Evolutionary conservation across 2,113 vertebrate genomes (phyloP), one percentile per base, ranked within the genome.

Genomic region (Chaetura pelagica): DNA sequence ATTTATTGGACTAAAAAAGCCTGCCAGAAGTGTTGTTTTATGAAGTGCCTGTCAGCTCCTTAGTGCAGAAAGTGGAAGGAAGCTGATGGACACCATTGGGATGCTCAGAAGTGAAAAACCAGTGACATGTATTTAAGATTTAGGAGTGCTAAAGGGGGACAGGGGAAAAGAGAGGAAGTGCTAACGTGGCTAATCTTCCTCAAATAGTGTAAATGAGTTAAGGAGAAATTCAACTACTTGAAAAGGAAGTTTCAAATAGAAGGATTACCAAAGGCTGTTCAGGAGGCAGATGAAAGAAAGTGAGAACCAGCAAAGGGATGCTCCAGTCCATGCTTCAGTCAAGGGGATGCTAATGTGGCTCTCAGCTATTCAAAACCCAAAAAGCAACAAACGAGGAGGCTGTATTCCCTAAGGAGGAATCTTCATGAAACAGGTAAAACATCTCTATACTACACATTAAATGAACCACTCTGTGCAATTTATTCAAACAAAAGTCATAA

Each of bases 251-350:
- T 77, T 94, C 22, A 79, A 62, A 29, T 13, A 27, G 42, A 40
- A 84, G 34, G 35, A 77, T 92, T 80, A 62, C 63, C 58, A 78
- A 85, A 87, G 75, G 62, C 63, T 58, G 58, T 54, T 83, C 44
- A n/a, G 87, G 75, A 82, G 84, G 48, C 64, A 91, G 80, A 85
- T 83, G 40, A 91, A 94, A 89, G 64, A 40, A 81, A 64, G 52
- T 34, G 57, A 72, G 64, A 81, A 78, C 6, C 1, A 0, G 57
- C 66, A 84, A 80, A 84, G 49, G 17, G 2, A 64, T 0, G 27
- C 46, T 52, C 72, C 35, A 62, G 34, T 40, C 71, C 58, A 16
- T 0, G 1, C 59, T 87, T 26, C 58, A 75, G 69, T 78, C 48
- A 79, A 59, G 35, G 63, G 81, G 71, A 76, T 79, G 57, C 34